phyloP scores from a whole-genome alignment of 1,140 invertebrate species.

The Drosophila fuyamai region DNA sequence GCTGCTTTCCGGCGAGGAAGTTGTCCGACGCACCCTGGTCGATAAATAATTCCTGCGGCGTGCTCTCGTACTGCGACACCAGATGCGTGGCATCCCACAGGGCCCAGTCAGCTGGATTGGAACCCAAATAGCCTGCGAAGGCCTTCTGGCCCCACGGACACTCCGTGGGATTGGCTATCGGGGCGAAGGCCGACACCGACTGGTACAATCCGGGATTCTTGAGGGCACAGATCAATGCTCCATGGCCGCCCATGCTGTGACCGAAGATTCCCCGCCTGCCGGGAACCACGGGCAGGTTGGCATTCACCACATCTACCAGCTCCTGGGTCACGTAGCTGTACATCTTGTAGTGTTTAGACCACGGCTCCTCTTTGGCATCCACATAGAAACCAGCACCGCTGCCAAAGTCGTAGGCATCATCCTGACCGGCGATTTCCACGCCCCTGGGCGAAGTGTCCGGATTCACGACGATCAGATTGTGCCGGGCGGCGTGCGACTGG shows the following conservation, averaged over 20 bases:
- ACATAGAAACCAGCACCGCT: slow-evolving; percentile 98
- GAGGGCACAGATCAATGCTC: slow-evolving; percentile 95
- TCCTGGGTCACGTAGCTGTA: slow-evolving; percentile 98
- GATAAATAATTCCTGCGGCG: slow-evolving; percentile 92
- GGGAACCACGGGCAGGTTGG: slow-evolving; percentile 89
- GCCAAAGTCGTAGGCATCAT: slow-evolving; percentile 97
- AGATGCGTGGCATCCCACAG: slow-evolving; percentile 96
- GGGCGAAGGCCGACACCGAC: slow-evolving; percentile 98
- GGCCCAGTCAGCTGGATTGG: slow-evolving; percentile 89
- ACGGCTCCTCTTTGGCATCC: slow-evolving; percentile 95
- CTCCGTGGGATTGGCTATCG: slow-evolving; percentile 95
- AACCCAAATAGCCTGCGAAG: slow-evolving; percentile 94
- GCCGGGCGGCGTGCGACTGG: slow-evolving; percentile 92
- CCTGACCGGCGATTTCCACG: slow-evolving; percentile 94
- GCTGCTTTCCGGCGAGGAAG: slow-evolving; percentile 91
- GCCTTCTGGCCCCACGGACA: slow-evolving; percentile 96
- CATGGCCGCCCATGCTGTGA: slow-evolving; percentile 99
- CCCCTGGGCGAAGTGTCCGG: slow-evolving; percentile 98
- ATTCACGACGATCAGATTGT: slow-evolving; percentile 90
- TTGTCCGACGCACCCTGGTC: slow-evolving; percentile 95
- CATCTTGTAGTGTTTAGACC: slow-evolving; percentile 98
- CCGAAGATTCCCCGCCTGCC: slow-evolving; percentile 93
- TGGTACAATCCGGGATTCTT: slow-evolving; percentile 96
- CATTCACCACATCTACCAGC: slow-evolving; percentile 91
- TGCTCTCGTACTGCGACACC: slow-evolving; percentile 93